These are phyloP conservation scores for Dermatemys mawii DNA, from an alignment of 2,113 vertebrate genomes.

Conservation along the genomic window DNA sequence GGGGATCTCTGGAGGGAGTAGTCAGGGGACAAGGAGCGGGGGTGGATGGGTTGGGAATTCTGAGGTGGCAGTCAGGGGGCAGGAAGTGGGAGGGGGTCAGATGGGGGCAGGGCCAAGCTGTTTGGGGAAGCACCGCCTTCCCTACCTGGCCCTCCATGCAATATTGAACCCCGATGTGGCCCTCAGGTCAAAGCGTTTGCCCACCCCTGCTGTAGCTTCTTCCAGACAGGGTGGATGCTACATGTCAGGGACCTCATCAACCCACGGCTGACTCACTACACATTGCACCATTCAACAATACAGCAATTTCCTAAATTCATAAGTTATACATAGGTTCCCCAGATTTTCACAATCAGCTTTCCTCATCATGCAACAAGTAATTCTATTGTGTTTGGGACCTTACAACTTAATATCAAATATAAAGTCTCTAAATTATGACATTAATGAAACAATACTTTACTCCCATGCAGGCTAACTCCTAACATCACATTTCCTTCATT, in stretches of 20 bases:
- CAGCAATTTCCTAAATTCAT: not conserved
- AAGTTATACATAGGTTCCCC: not conserved
- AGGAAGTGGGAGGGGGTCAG: no score
- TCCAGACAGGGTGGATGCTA: not conserved
- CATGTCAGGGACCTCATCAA: not conserved
- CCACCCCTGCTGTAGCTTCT: not conserved
- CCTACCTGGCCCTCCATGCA: no score
- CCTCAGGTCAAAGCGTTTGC: no score
- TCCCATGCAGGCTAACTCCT: not conserved
- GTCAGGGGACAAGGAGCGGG: no score
- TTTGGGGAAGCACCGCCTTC: no score
- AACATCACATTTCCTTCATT: not conserved
- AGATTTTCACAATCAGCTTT: not conserved
- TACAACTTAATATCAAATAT: not conserved
- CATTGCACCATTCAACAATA: not conserved
- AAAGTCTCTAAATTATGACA: not conserved
- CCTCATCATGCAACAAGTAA: not conserved
- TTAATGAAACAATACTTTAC: not conserved
- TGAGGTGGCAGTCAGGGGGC: no score
- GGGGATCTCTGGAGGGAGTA: no score
- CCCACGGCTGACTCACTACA: not conserved
- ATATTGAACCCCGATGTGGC: no score
- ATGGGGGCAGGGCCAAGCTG: no score
- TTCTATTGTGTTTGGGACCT: not conserved
- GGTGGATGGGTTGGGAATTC: no score